These are phyloP conservation scores for Autographa pulchrina DNA, from an alignment of 2,888 invertebrate species.

Conservation along the genomic window DNA sequence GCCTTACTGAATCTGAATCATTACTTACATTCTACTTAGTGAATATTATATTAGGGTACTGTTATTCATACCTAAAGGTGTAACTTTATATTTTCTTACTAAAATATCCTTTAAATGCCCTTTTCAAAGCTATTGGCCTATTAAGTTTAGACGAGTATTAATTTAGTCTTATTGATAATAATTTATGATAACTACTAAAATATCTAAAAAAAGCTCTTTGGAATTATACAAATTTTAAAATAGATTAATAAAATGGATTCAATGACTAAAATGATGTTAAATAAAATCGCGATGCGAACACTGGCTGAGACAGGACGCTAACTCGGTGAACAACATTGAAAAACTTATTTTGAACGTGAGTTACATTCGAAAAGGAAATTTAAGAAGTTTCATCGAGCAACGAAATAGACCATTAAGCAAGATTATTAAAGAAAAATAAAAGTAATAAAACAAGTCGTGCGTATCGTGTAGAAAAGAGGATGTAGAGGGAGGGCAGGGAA, in stretches of 20 bases:
- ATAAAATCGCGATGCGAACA: conserved; percentile 25
- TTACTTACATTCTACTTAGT: not conserved
- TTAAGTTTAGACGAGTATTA: not conserved
- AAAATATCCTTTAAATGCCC: not conserved
- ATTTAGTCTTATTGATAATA: not conserved
- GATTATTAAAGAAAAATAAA: conserved; percentile 87
- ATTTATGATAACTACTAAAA: not conserved
- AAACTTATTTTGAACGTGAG: conserved; percentile 69
- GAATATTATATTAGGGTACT: not conserved
- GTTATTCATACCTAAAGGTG: not conserved
- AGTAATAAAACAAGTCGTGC: conserved; percentile 85
- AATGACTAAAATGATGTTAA: conserved; percentile 14
- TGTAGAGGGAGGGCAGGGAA: conserved; percentile 72
- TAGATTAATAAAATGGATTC: not conserved
- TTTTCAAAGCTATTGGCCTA: not conserved
- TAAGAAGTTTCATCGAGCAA: conserved; percentile 79
- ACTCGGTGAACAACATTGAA: conserved; percentile 49
- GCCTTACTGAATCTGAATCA: not conserved
- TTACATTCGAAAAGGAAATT: conserved; percentile 74
- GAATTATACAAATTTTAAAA: too few species aligned
- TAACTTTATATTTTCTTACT: not conserved
- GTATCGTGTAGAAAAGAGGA: conserved; percentile 77
- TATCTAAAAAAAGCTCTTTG: too few species aligned
- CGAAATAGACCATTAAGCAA: conserved; percentile 84
- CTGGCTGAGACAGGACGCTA: conserved; percentile 25